phyloP scores from a whole-genome alignment of 2,113 vertebrate species.

The Motacilla alba region DNA sequence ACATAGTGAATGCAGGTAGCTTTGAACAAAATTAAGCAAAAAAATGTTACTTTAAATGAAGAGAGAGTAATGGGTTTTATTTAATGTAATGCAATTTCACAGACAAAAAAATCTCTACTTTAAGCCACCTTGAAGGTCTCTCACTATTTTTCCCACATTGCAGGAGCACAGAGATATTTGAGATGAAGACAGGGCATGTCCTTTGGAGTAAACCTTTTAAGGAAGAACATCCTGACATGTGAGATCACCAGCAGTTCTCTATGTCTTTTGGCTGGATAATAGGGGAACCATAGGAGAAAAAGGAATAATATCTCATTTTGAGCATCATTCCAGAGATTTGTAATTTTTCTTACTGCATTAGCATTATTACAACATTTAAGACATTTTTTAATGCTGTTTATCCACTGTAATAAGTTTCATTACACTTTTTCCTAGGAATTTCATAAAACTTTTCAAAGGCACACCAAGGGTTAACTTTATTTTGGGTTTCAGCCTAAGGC shows the following conservation, averaged over 20 bases:
- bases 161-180: not conserved
- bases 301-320: not conserved
- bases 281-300: not conserved
- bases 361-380: not conserved
- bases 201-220: not conserved
- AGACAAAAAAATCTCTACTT: not conserved
- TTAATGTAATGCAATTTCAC: not conserved
- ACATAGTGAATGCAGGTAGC: not conserved
- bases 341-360: not conserved
- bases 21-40: not conserved
- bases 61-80: not conserved
- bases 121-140: not conserved
- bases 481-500: not conserved
- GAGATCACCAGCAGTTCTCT: not conserved
- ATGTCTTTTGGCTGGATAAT: not conserved
- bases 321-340: not conserved
- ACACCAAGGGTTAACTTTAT: not conserved
- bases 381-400: not conserved
- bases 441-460: not conserved
- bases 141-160: not conserved
- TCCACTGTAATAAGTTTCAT: not conserved
- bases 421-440: not conserved
- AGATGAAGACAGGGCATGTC: not conserved
- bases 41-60: not conserved
- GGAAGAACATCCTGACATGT: not conserved